These are phyloP conservation scores for Sus cebifrons DNA, from an alignment of 2,797 vertebrate genomes.

Conservation along the genomic window DNA sequence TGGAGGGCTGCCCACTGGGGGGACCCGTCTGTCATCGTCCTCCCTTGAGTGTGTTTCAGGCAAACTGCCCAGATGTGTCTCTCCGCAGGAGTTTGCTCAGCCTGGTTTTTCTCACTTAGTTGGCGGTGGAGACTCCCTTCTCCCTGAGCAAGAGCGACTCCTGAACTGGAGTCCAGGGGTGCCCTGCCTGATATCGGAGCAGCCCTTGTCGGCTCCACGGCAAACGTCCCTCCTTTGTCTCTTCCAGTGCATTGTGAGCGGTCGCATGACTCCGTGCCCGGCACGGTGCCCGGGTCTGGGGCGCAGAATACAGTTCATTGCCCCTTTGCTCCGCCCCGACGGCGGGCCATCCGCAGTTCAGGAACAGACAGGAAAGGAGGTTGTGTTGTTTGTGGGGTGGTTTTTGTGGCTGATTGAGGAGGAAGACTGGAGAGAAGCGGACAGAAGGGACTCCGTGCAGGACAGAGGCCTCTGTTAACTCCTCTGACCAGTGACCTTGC, in stretches of 20 bases:
- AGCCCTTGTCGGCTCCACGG: background rate
- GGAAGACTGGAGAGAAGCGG: background rate
- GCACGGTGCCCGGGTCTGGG: background rate
- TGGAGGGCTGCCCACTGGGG: background rate
- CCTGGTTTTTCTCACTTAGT: background rate
- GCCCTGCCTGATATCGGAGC: background rate
- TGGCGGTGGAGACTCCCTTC: background rate
- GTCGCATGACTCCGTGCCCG: fast-evolving
- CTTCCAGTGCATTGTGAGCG: background rate
- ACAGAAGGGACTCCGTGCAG: background rate
- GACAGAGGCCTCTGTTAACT: background rate
- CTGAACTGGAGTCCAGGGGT: background rate
- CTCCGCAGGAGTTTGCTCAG: background rate
- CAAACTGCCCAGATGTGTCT: background rate
- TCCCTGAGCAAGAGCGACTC: background rate
- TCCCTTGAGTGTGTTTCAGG: background rate
- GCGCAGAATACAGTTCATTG: background rate
- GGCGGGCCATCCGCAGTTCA: background rate
- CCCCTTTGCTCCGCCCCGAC: background rate
- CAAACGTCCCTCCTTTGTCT: background rate
- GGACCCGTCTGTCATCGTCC: background rate
- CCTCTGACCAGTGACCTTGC: background rate
- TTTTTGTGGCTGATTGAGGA: background rate
- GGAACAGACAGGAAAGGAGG: background rate
- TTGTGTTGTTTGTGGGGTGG: background rate